These are phyloP conservation scores for Chiropotes sagulatus DNA, from an alignment of 2,797 vertebrate species.

Conservation along the genomic window DNA sequence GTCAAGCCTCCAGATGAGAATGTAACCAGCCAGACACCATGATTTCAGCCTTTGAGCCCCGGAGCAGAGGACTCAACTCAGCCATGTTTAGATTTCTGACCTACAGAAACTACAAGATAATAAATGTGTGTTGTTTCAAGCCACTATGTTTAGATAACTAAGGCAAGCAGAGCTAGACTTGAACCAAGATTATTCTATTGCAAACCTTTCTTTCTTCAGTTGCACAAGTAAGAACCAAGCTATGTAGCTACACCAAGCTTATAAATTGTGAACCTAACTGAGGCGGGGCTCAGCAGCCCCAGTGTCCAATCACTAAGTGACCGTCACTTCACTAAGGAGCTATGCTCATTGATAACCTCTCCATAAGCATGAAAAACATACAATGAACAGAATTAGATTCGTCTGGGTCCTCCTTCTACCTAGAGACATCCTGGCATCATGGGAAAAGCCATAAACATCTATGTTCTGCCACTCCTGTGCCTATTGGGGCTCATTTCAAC, in stretches of 20 bases:
- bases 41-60: neutral
- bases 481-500: neutral
- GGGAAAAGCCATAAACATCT: neutral
- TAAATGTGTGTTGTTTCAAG: neutral
- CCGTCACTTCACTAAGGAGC: neutral
- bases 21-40: neutral
- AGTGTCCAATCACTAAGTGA: neutral
- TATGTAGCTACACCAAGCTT: neutral
- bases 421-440: neutral
- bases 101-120: neutral
- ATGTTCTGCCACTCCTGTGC: neutral
- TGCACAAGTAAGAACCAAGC: neutral
- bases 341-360: neutral
- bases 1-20: neutral
- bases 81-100: neutral
- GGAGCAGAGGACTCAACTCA: neutral
- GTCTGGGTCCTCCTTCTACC: neutral
- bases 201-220: conserved; percentile 3
- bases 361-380: neutral
- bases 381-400: neutral
- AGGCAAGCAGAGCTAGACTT: neutral
- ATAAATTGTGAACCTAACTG: neutral
- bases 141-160: neutral
- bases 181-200: neutral
- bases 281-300: neutral